A percentile compares a stretch with the other conserved stretches of the same genome.
These are phyloP conservation scores for Oryzaephilus surinamensis DNA, from an alignment of 1,140 invertebrate genomes.

Conservation along the genomic window DNA sequence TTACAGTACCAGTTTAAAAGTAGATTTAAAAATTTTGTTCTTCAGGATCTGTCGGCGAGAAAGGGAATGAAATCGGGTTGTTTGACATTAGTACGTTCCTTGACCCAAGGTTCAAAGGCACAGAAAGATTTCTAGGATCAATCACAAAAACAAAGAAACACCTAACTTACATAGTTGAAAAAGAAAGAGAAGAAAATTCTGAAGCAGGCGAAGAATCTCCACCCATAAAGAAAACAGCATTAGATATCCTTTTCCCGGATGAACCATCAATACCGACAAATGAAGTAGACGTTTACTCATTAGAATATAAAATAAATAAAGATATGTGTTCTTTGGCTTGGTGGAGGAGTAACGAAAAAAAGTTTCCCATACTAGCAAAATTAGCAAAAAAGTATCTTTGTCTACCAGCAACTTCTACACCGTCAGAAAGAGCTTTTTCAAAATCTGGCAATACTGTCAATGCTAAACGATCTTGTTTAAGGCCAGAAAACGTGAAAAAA, in stretches of 20 bases:
- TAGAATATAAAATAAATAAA: conserved; percentile 1
- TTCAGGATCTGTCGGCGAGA: background rate
- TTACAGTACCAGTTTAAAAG: too few relatives aligned
- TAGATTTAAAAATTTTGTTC: too few relatives aligned
- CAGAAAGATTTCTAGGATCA: background rate
- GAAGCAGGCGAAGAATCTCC: too few relatives aligned
- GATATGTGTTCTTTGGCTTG: conserved; percentile 6
- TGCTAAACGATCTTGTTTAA: background rate
- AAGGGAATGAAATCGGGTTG: conserved; percentile 2
- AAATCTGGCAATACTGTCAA: conserved; percentile 1
- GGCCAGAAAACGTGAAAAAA: background rate
- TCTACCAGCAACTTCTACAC: conserved; percentile 13
- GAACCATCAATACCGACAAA: background rate
- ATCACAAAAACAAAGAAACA: too few relatives aligned
- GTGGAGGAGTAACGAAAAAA: conserved; percentile 10
- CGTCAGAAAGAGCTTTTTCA: conserved; percentile 14
- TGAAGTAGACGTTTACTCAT: conserved; percentile 5
- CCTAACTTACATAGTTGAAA: too few relatives aligned
- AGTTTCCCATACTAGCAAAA: conserved; percentile 7
- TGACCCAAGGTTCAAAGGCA: conserved; percentile 8
- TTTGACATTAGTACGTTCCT: conserved; percentile 2
- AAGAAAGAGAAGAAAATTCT: too few relatives aligned
- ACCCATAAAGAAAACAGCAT: conserved; percentile 1
- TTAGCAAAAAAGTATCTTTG: conserved; percentile 12
- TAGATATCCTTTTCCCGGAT: background rate